Evolutionary conservation across 2,888 invertebrate genomes (phyloP), one percentile per base, ranked within the genome.

Genomic region (Cerceris rybyensis): DNA sequence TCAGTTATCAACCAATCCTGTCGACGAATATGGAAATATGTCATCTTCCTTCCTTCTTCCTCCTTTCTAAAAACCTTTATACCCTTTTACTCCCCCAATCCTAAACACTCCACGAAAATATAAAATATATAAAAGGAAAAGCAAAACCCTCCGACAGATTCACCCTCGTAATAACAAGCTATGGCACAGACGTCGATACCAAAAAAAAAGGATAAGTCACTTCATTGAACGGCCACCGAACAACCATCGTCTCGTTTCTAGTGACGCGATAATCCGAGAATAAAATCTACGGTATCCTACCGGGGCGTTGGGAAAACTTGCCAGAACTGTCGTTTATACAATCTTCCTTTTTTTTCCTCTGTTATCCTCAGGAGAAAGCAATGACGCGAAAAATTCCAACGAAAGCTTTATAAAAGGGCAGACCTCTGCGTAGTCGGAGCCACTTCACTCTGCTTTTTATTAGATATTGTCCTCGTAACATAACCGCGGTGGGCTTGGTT

Each of bases 381-480:
- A 55, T 70, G 67, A 57, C 68, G 61, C 58, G 54, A 50, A 50
- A 76, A 76, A 80, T 83, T 83, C 66, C 46, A 13, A 7, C 63
- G 28, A 75, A 77, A 70, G 79, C 82, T 86, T 83, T 78, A 79
- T 75, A 82, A 82, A 74, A 57, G 76, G 70, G 64, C 71, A 65
- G 68, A 81, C 59, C 75, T 74, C 60, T 39, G 17, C 73, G 42
- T 77, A 65, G 80, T 79, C 67, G 61, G 55, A 69, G 82, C 82
- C 80, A 84, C 84, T 86, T 86, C 78, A 65, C 70, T 75, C 72
- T 72, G 81, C 79, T 81, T 89, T 88, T 88, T 90, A 90, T 90
- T 89, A 89, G 88, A 88, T 88, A 89, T 89, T 88, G 85, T 88
- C 82, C 81, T 81, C 84, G 82, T 87, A 88, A 88, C 86, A 84